Conservation (phyloP, 1,140 invertebrate species). For the Caenorhabditis latens region DNA sequence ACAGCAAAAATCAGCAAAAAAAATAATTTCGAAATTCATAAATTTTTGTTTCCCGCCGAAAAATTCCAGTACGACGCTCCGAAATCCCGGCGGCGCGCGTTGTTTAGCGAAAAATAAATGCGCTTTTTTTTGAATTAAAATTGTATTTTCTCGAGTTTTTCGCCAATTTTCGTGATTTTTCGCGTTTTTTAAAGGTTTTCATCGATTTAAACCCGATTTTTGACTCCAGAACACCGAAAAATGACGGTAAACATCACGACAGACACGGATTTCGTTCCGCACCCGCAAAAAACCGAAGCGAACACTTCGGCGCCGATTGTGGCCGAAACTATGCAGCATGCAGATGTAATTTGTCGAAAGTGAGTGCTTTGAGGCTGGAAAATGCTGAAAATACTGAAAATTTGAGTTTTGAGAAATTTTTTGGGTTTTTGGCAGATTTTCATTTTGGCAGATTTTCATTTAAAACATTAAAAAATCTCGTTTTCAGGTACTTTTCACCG, state of each 20-base stretch:
- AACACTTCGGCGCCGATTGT: no score
- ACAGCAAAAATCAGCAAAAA: no score
- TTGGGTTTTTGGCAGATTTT: no score
- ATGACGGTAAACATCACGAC: neutral
- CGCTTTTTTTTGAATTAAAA: no score
- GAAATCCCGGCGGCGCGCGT: no score
- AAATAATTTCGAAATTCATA: no score
- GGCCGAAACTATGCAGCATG: neutral
- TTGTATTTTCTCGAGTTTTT: neutral
- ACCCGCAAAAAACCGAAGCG: neutral
- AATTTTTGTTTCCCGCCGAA: no score
- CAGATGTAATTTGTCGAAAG: constrained; percentile 44
- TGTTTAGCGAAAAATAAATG: no score
- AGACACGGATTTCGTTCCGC: neutral
- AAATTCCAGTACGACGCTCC: no score
- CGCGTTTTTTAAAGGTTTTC: neutral
- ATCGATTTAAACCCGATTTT: neutral
- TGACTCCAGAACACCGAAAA: neutral
- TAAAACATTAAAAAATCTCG: no score
- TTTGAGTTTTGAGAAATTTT: neutral
- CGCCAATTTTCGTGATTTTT: neutral
- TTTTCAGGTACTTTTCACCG: constrained; percentile 27
- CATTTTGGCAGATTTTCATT: no score
- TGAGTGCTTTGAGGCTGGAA: neutral
- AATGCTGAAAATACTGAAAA: neutral